A percentile compares a stretch with the other conserved stretches of the same genome.
These are phyloP conservation scores for Shargacucullia verbasci DNA, from an alignment of 2,888 invertebrate species.

Conservation along the genomic window DNA sequence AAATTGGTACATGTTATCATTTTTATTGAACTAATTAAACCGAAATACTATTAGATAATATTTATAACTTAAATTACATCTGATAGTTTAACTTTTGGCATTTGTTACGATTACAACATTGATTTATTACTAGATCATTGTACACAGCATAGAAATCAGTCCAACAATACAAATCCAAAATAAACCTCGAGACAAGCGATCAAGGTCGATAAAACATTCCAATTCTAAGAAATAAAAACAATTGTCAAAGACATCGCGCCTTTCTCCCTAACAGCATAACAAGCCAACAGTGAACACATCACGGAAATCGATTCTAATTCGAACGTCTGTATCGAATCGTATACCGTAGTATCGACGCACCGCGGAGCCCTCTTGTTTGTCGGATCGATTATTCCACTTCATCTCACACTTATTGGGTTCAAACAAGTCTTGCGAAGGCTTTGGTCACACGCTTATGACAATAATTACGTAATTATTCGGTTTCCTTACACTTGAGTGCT, in stretches of 20 bases:
- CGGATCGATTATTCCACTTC: slow-evolving; percentile 87
- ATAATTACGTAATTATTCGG: slow-evolving; percentile 44
- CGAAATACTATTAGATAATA: too few species aligned
- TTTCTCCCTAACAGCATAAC: slow-evolving; percentile 50
- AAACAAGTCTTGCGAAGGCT: slow-evolving; percentile 59
- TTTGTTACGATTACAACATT: too few species aligned
- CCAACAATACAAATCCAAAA: too few species aligned
- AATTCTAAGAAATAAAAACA: slow-evolving; percentile 7
- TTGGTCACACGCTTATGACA: slow-evolving; percentile 46
- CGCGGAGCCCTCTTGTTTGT: slow-evolving; percentile 83
- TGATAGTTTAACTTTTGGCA: too few species aligned
- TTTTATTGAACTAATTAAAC: too few species aligned
- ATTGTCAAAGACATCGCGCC: slow-evolving; percentile 18
- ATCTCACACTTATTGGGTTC: slow-evolving; percentile 84
- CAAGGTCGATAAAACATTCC: too few species aligned
- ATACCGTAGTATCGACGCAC: slow-evolving; percentile 63
- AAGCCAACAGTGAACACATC: slow-evolving; percentile 63
- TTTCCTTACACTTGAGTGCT: slow-evolving; percentile 16
- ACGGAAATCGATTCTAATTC: slow-evolving; percentile 74
- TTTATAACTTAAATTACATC: too few species aligned
- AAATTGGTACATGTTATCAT: too few species aligned
- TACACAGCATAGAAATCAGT: too few species aligned
- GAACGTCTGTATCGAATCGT: slow-evolving; percentile 70
- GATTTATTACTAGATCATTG: too few species aligned
- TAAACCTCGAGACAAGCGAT: too few species aligned